Evolutionary conservation across 2,888 invertebrate species (phyloP).

Genomic region (Hyposoter dolosus): DNA sequence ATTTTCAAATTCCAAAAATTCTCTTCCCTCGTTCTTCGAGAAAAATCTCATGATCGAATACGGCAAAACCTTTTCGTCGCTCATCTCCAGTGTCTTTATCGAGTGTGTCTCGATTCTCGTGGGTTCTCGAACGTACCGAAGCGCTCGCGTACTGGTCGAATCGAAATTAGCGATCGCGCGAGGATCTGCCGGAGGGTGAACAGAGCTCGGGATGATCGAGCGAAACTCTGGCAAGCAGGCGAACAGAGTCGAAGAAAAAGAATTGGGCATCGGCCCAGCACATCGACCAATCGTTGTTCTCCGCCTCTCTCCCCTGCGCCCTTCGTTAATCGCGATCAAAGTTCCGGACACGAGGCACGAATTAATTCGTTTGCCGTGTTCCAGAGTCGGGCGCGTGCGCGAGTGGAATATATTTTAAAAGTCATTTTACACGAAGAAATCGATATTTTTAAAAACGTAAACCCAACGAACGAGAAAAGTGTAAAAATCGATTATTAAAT

Average conservation of each 20-base stretch:
- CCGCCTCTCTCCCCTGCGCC: neutral
- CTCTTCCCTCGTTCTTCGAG: no score
- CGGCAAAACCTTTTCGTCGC: neutral
- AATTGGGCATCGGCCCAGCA: conserved; percentile 22
- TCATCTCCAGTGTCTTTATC: neutral
- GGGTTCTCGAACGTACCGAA: neutral
- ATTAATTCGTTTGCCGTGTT: conserved; percentile 55
- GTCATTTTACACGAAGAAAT: conserved; percentile 6
- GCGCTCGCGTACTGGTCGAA: conserved; percentile 11
- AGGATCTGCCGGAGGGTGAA: conserved; percentile 46
- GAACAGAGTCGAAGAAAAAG: conserved; percentile 34
- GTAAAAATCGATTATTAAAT: neutral
- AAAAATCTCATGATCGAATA: neutral
- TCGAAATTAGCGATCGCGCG: conserved; percentile 63
- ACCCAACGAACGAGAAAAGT: neutral
- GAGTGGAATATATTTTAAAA: neutral
- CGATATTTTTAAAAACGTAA: neutral
- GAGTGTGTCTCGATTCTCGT: neutral
- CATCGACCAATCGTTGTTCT: neutral
- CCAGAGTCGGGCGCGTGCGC: conserved; percentile 41
- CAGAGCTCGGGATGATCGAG: conserved; percentile 50
- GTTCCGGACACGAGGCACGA: conserved; percentile 55
- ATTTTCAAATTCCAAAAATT: neutral
- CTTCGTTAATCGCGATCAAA: conserved; percentile 60
- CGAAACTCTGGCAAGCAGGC: conserved; percentile 37